phyloP scores from a whole-genome alignment of 1,140 invertebrate genomes.

The Scaptomyza pallida region DNA sequence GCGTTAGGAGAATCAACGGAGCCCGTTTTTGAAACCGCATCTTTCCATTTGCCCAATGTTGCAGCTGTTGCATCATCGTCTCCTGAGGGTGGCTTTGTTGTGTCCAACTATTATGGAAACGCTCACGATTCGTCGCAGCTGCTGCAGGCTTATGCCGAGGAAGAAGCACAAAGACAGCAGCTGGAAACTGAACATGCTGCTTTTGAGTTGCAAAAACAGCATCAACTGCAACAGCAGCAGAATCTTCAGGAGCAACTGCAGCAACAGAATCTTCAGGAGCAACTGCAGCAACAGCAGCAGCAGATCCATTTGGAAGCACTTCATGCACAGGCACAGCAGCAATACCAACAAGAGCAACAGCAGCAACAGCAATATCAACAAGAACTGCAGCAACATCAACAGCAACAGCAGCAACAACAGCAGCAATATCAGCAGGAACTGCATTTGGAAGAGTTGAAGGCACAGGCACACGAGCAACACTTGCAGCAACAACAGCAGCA shows the following conservation, averaged over 20 bases:
- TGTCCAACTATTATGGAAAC: constrained; percentile 78
- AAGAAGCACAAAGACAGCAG: constrained; percentile 69
- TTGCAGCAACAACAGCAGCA: constrained; percentile 50
- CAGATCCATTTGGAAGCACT: constrained; percentile 54
- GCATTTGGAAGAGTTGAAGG: constrained; percentile 50
- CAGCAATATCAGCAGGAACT: constrained; percentile 52
- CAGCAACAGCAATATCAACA: constrained; percentile 49
- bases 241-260: constrained; percentile 29
- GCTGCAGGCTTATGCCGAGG: constrained; percentile 70
- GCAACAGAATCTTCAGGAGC: constrained; percentile 25
- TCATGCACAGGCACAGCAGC: constrained; percentile 63
- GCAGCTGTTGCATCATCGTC: constrained; percentile 39
- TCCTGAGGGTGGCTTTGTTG: constrained; percentile 73
- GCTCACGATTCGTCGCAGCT: constrained; percentile 69
- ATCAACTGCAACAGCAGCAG: constrained; percentile 34
- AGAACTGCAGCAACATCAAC: constrained; percentile 47
- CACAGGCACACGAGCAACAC: constrained; percentile 62
- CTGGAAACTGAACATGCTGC: constrained; percentile 70
- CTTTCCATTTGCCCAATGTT: constrained; percentile 70
- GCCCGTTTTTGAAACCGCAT: constrained; percentile 55
- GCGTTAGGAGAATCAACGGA: constrained; percentile 52
- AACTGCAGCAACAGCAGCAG: constrained; percentile 47
- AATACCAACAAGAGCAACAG: constrained; percentile 52
- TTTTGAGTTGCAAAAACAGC: constrained; percentile 61
- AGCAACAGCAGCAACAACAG: constrained; percentile 36